Percentiles rank a stretch among this genome's conserved stretches.
phyloP scores from a whole-genome alignment of 2,797 vertebrate genomes.

The Huso huso region DNA sequence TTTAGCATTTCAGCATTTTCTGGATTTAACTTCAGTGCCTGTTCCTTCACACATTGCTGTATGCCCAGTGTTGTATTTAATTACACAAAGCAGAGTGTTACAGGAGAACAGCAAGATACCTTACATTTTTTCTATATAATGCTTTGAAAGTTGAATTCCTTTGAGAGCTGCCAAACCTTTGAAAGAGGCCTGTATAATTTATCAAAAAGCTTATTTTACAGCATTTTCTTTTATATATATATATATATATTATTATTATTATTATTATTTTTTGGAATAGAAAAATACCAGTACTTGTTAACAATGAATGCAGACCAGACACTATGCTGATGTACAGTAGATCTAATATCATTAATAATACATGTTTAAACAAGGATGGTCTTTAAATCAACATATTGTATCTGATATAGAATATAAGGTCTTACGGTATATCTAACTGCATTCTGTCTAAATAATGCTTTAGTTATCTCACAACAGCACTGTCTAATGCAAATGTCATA shows the following conservation, averaged over 20 bases:
- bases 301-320: conserved; percentile 28
- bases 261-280: conserved; percentile 22
- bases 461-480: no score
- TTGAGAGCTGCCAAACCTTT: conserved; percentile 29
- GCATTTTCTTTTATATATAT: background rate
- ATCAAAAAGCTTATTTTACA: conserved; percentile 31
- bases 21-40: conserved; percentile 33
- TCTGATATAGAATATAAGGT: background rate
- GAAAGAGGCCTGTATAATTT: conserved; percentile 32
- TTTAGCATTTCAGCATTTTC: background rate
- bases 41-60: conserved; percentile 41
- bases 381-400: no score
- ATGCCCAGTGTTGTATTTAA: conserved; percentile 46
- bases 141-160: conserved; percentile 38
- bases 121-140: conserved; percentile 34
- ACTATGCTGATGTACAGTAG: conserved; percentile 27
- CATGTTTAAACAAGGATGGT: conserved; percentile 12
- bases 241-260: no score
- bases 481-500: no score
- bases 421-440: conserved; percentile 15
- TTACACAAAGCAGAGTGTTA: conserved; percentile 42
- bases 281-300: conserved; percentile 30
- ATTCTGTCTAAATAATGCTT: background rate
- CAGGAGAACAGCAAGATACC: conserved; percentile 45
- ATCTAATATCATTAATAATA: conserved; percentile 25